Evolutionary conservation across 2,888 invertebrate genomes (phyloP).

Genomic region (Rhyacophila evoluta): DNA sequence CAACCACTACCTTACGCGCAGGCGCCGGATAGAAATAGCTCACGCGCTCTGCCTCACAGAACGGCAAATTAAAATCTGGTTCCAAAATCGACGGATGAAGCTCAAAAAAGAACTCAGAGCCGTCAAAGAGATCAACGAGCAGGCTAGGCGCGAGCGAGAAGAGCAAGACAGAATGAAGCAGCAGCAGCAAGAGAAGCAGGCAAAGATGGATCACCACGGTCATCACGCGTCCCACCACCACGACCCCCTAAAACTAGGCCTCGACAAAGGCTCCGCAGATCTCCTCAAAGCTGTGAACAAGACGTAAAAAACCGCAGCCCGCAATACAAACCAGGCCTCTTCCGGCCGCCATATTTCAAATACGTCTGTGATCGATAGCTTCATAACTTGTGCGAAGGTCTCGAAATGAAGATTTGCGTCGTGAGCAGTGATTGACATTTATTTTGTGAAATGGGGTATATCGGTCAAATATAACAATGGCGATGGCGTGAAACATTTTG

Average conservation of each 20-base stretch:
- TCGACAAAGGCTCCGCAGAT: conserved; percentile 81
- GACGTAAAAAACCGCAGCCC: conserved; percentile 70
- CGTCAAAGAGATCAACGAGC: conserved; percentile 95
- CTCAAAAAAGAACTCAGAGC: conserved; percentile 95
- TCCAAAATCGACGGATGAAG: conserved; percentile 97
- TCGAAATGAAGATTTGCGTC: conserved; percentile 14
- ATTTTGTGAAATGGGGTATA: conserved; percentile 28
- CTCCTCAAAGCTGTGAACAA: conserved; percentile 82
- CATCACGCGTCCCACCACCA: conserved; percentile 79
- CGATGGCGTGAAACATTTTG: not conserved
- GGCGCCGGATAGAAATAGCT: conserved; percentile 97
- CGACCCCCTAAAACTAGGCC: conserved; percentile 79
- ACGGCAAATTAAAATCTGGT: conserved; percentile 97
- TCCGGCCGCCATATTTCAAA: conserved; percentile 17
- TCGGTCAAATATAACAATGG: not conserved
- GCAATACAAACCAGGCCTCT: not conserved
- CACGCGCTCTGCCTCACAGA: conserved; percentile 96
- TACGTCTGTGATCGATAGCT: conserved; percentile 16
- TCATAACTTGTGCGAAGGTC: conserved; percentile 19
- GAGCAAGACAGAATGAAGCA: conserved; percentile 93
- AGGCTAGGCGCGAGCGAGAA: conserved; percentile 89
- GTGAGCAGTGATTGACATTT: conserved; percentile 31
- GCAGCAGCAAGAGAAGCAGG: conserved; percentile 89
- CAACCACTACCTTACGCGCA: conserved; percentile 96
- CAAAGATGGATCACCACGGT: conserved; percentile 78